Evolutionary conservation across 2,888 invertebrate species (phyloP).

Genomic region (Epinotia bilunana): DNA sequence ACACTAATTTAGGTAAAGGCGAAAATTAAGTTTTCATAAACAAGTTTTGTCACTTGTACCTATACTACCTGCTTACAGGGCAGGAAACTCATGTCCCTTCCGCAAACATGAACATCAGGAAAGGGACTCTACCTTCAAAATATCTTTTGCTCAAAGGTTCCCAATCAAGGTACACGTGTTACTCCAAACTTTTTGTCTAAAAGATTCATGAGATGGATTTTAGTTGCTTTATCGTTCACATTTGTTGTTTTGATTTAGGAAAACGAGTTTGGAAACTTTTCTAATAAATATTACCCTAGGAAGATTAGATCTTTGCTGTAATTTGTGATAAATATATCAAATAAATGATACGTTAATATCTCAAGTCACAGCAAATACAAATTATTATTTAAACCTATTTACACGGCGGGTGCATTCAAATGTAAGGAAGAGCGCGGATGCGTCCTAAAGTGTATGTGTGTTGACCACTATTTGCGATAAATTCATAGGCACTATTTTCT

Average conservation of each 20-base stretch:
- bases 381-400: too few species aligned
- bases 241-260: conserved; percentile 22
- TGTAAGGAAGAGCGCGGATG: not conserved
- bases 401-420: not conserved
- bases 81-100: conserved; percentile 41
- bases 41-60: conserved; percentile 13
- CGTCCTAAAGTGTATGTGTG: not conserved
- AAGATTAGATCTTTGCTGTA: not conserved
- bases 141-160: conserved; percentile 40
- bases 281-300: too few species aligned
- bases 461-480: not conserved
- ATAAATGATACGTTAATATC: not conserved
- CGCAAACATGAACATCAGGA: conserved; percentile 41
- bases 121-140: conserved; percentile 34
- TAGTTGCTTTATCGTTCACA: conserved; percentile 32
- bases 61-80: conserved; percentile 26
- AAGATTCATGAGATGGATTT: conserved; percentile 36
- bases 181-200: conserved; percentile 26
- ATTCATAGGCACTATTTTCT: not conserved
- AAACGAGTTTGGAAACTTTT: not conserved
- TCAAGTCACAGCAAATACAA: too few species aligned
- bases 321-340: not conserved
- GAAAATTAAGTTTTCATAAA: conserved; percentile 11
- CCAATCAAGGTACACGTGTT: conserved; percentile 36
- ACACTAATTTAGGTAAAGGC: not conserved